Base-by-base conservation (phyloP, 1,140 invertebrate genomes). In the Dryas iulia region DNA sequence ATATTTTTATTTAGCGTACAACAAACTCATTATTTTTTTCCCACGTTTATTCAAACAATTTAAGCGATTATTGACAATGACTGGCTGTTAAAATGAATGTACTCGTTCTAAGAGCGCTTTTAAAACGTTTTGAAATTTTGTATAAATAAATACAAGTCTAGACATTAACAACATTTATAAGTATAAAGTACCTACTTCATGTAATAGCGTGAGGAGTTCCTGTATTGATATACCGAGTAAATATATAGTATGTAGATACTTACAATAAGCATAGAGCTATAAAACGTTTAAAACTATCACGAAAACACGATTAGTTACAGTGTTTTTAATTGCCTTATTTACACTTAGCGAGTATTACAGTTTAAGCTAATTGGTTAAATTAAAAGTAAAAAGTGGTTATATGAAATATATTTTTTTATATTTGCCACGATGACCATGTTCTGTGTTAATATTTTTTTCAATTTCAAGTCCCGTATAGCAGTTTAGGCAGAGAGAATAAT, bases 271-370 rank as follows among this genome's bases (percentile, higher is more conserved):
- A n/a, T n/a, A 8, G 21, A 5, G 35, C 47, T 7, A 21, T 14
- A 56, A 56, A 69, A 28, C 30, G 14, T 54, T 62, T 26, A 7
- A 30, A 47, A 60, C 31, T 30, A 67, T 72, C 71, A 72, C 71
- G 71, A 68, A 72, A 72, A 47, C 53, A 66, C 66, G 59, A 71
- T 71, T 71, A 70, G 68, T 69, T 62, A 59, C 61, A 66, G 53
- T 71, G 59, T 71, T 71, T 62, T 61, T 71, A 66, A 71, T 66
- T 62, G 47, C 59, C 64, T 52, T n/a, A n/a, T n/a, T n/a, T n/a
- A n/a, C n/a, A n/a, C 26, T 61, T 58, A 58, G 61, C 63, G 66
- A 0, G 63, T 61, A 47, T 35, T 56, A 67, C 28, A 67, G 52
- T 39, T 60, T 67, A 61, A 56, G 58, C 35, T 67, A 61, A 56